phyloP scores from a whole-genome alignment of 2,113 vertebrate species.

The Copsychus sechellarum region DNA sequence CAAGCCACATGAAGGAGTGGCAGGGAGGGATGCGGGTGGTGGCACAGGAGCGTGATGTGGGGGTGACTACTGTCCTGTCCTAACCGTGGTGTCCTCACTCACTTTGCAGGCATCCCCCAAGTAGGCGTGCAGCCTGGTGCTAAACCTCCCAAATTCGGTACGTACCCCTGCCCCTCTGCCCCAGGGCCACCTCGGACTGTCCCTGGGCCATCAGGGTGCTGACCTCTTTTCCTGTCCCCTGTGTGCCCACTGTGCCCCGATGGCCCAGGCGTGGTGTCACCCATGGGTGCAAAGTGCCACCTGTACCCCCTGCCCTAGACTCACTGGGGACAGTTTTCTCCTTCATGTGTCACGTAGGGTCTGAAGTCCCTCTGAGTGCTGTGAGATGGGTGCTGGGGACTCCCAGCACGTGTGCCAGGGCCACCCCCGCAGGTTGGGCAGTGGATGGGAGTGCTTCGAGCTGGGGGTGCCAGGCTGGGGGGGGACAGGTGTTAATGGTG shows the following conservation, averaged over 20 bases:
- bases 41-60: accelerated
- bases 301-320: background rate
- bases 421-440: background rate
- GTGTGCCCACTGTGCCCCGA: accelerated
- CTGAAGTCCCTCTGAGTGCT: background rate
- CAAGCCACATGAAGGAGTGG: accelerated
- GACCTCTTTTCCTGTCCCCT: background rate
- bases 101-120: conserved; percentile 66
- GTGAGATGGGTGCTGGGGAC: background rate
- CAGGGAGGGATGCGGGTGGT: accelerated
- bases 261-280: background rate
- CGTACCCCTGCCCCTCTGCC: background rate
- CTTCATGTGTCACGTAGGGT: background rate
- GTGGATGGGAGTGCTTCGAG: background rate
- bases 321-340: background rate
- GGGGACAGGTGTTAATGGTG: background rate
- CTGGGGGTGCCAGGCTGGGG: accelerated
- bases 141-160: conserved; percentile 75
- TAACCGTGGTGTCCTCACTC: accelerated
- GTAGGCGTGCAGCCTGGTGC: conserved; percentile 66
- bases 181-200: background rate
- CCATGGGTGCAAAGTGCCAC: background rate
- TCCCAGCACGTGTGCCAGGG: background rate
- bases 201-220: accelerated
- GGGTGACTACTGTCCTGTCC: background rate